Conservation (phyloP, 2,797 vertebrate species). For the Poliocrania exsul region DNA sequence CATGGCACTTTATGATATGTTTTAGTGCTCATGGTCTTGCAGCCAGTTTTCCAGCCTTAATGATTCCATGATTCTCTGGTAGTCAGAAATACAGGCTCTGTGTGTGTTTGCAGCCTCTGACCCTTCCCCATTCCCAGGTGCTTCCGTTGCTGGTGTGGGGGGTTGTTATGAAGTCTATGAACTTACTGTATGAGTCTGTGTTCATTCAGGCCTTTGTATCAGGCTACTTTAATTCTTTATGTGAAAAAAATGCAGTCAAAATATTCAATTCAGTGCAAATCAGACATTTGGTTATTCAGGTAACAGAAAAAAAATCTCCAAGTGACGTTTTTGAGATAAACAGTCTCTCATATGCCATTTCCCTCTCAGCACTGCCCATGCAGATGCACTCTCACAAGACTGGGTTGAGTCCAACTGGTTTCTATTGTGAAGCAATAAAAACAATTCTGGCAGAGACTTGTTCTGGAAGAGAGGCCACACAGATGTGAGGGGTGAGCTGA, state of each 20-base stretch:
- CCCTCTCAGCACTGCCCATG: neutral
- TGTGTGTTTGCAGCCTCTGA: neutral
- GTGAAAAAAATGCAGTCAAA: neutral
- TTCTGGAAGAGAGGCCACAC: neutral
- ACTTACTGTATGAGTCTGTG: neutral
- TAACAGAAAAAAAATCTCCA: neutral
- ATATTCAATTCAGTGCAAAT: neutral
- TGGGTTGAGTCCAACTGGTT: neutral
- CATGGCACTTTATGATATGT: rapidly evolving
- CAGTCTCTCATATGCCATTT: neutral
- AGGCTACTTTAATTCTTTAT: neutral
- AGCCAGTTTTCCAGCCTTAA: neutral
- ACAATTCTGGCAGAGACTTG: neutral
- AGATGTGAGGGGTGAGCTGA: neutral
- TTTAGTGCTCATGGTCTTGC: neutral
- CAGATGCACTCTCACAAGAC: neutral
- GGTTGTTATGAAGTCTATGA: neutral
- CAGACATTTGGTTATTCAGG: neutral
- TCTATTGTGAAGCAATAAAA: neutral
- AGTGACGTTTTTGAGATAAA: neutral
- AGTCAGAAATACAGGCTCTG: neutral
- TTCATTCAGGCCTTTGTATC: neutral
- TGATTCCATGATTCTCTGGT: neutral
- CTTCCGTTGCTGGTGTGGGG: neutral
- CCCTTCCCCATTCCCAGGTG: neutral